Base-by-base conservation (phyloP, 2,797 vertebrate genomes). In the Eurystomus glaucurus region DNA sequence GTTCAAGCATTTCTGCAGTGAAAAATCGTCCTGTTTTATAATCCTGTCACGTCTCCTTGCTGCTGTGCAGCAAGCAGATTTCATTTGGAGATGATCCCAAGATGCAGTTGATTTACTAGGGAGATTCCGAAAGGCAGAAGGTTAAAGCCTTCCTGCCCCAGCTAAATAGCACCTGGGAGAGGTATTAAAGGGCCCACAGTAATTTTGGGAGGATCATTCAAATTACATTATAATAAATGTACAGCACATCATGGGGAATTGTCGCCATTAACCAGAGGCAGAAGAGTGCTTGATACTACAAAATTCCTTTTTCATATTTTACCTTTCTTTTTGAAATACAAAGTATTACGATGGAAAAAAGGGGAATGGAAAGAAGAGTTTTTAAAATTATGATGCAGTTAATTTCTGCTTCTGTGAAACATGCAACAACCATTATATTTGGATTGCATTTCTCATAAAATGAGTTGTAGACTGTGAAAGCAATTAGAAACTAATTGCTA, bases 1-100 rank as follows among this genome's bases (percentile, higher is more conserved):
- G 90, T 85, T 97, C 91, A 97, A 98, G 98, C 96, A 97, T 97
- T 98, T 98, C 97, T 96, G 96, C 94, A 80, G 97, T 88, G 93
- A 98, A 97, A 98, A 98, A 97, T 80, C 66, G 83, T 33, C 81
- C 92, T 90, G 94, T 37, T 98, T 98, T 97, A 88, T 68, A 98
- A 96, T 97, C 96, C 82, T 61, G 26, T 97, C 97, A 96, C 89
- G 97, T 98, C 91, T 85, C 82, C 93, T 74, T 33, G 90, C 96
- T 95, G 94, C 95, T 96, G 87, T 61, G 22, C 50, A 92, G 94
- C 79, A 60, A 96, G 96, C 70, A 97, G 54, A 96, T 97, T 96
- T 93, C 96, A 89, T 95, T 96, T 97, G 97, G 95, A 97, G 87
- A 68, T 8, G 84, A 96, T 97, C 96, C 95, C 94, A 81, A 84